Evolutionary conservation across 2,797 vertebrate genomes (phyloP).

Genomic region (Betta splendens): DNA sequence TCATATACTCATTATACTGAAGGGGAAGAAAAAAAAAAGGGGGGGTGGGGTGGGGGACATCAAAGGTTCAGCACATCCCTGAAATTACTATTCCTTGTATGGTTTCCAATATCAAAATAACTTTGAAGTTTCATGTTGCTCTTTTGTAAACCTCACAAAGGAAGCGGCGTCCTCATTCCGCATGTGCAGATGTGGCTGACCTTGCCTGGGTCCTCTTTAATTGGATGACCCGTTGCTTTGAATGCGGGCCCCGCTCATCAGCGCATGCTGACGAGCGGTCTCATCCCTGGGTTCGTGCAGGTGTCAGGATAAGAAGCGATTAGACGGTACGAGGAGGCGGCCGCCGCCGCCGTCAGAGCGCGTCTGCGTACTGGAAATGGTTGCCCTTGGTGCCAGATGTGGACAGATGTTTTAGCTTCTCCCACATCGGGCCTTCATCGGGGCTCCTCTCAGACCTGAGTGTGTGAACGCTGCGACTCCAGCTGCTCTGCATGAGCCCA

Average conservation of each 20-base stretch:
- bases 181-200: constrained; percentile 68
- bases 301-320: constrained; percentile 71
- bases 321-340: constrained; percentile 43
- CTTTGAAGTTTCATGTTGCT: constrained; percentile 79
- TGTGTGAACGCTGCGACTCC: constrained; percentile 28
- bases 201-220: constrained; percentile 70
- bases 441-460: constrained; percentile 21
- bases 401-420: constrained; percentile 42
- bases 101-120: constrained; percentile 74
- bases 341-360: constrained; percentile 34
- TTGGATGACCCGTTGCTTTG: constrained; percentile 71
- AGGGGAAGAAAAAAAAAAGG: constrained; percentile 44
- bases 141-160: constrained; percentile 74
- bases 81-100: constrained; percentile 70
- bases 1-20: constrained; percentile 67
- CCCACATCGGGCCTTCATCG: too few species aligned
- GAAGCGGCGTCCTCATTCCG: constrained; percentile 67
- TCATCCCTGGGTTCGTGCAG: constrained; percentile 63
- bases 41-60: constrained; percentile 67
- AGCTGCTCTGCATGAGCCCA: constrained; percentile 8
- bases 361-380: constrained; percentile 22
- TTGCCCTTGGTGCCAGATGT: constrained; percentile 47
- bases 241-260: constrained; percentile 63
- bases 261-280: constrained; percentile 43
- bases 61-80: constrained; percentile 70